Percentiles rank a stretch among this genome's conserved stretches.
Conservation (phyloP, 2,888 invertebrate genomes). For the Acrobasis consociella region DNA sequence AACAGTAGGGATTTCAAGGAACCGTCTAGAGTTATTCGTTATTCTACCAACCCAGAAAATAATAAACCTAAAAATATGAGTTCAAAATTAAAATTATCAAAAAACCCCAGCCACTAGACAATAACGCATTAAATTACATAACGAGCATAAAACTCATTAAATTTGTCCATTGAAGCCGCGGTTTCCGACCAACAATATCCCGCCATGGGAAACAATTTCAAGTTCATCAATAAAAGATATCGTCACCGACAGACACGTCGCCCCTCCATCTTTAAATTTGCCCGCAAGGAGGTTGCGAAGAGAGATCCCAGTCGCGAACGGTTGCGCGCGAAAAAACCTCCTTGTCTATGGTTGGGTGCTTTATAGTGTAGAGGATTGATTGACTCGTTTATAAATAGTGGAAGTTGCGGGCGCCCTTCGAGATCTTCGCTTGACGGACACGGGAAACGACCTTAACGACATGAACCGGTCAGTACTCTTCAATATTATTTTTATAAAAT, state of each 20-base stretch:
- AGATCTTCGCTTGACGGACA: slow-evolving; percentile 31
- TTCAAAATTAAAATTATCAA: neutral
- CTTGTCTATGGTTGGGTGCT: slow-evolving; percentile 34
- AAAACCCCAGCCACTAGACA: neutral
- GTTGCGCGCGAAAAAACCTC: slow-evolving; percentile 56
- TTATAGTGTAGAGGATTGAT: slow-evolving; percentile 49
- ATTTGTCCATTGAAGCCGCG: slow-evolving; percentile 20
- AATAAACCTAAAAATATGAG: neutral
- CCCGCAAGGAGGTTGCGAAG: slow-evolving; percentile 35
- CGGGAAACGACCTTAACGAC: slow-evolving; percentile 50
- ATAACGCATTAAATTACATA: slow-evolving; percentile 18
- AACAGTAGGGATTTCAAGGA: too few species aligned
- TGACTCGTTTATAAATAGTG: slow-evolving; percentile 64
- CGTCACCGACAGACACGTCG: slow-evolving; percentile 37
- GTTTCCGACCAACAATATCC: slow-evolving; percentile 19
- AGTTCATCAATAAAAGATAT: slow-evolving; percentile 24
- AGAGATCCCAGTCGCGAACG: slow-evolving; percentile 45
- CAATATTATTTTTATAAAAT: slow-evolving; percentile 34
- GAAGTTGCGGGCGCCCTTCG: slow-evolving; percentile 48
- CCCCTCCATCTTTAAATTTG: slow-evolving; percentile 42
- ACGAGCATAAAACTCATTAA: slow-evolving; percentile 18
- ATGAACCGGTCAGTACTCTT: slow-evolving; percentile 72
- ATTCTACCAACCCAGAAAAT: too few species aligned
- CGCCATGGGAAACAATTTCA: slow-evolving; percentile 25
- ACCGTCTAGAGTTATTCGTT: too few species aligned